Percentiles rank a stretch among this genome's conserved stretches.
Evolutionary conservation across 2,888 invertebrate species (phyloP).

Genomic region (Priocnemis perturbator): DNA sequence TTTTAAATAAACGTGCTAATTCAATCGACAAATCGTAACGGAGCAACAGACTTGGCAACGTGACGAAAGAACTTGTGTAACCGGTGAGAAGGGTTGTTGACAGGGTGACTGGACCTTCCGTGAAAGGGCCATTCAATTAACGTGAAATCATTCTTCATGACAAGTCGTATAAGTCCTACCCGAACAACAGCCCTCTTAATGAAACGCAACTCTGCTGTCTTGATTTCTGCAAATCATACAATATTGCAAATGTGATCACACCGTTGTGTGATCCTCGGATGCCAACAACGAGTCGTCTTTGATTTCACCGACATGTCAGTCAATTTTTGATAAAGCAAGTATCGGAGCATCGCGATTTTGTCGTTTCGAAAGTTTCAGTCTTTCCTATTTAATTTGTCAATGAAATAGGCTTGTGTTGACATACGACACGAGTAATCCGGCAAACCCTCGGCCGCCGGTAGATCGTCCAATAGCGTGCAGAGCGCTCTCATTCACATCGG

Average conservation of each 20-base stretch:
- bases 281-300: slow-evolving; percentile 31
- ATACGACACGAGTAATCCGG: no score
- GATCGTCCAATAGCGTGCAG: no score
- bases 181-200: slow-evolving; percentile 42
- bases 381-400: no score
- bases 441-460: no score
- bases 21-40: no score
- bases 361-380: no score
- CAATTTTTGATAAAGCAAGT: neutral
- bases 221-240: slow-evolving; percentile 1
- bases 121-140: slow-evolving; percentile 55
- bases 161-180: slow-evolving; percentile 31
- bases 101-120: slow-evolving; percentile 33
- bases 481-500: neutral
- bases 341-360: no score
- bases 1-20: no score
- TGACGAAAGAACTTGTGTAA: slow-evolving; percentile 18
- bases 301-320: slow-evolving; percentile 40
- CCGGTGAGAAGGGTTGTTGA: slow-evolving; percentile 37
- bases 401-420: no score
- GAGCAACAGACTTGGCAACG: neutral
- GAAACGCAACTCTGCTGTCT: slow-evolving; percentile 34
- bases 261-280: slow-evolving; percentile 25
- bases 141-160: slow-evolving; percentile 27
- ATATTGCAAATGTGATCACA: slow-evolving; percentile 26